These are phyloP conservation scores for Pogona vitticeps DNA, from an alignment of 2,113 vertebrate species.

Conservation along the genomic window DNA sequence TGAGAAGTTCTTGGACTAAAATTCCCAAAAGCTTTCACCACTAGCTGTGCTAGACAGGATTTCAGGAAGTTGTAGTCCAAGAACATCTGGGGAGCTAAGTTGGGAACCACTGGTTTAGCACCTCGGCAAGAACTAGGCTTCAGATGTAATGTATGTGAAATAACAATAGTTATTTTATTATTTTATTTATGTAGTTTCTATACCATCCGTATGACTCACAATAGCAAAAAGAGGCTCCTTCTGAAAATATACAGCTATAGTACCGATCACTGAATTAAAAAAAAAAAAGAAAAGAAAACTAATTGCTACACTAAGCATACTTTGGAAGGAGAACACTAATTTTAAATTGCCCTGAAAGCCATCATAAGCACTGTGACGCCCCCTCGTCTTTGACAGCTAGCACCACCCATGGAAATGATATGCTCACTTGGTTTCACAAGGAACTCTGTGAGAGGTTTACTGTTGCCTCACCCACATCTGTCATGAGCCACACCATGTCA, in stretches of 20 bases:
- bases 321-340: background rate
- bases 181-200: no score
- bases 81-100: no score
- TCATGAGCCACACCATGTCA: background rate
- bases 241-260: background rate
- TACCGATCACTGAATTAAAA: background rate
- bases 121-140: background rate
- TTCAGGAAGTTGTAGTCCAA: no score
- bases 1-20: no score
- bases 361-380: background rate
- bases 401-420: background rate
- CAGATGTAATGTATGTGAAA: background rate
- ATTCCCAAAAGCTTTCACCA: no score
- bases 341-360: background rate
- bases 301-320: no score
- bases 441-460: background rate
- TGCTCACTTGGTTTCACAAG: background rate
- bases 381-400: background rate
- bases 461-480: background rate
- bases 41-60: no score
- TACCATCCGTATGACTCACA: no score
- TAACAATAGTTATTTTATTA: no score
- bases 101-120: background rate
- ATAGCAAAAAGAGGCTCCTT: background rate
- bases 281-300: background rate